Evolutionary conservation across 2,113 vertebrate species (phyloP).

Genomic region (Micronisus gabar): DNA sequence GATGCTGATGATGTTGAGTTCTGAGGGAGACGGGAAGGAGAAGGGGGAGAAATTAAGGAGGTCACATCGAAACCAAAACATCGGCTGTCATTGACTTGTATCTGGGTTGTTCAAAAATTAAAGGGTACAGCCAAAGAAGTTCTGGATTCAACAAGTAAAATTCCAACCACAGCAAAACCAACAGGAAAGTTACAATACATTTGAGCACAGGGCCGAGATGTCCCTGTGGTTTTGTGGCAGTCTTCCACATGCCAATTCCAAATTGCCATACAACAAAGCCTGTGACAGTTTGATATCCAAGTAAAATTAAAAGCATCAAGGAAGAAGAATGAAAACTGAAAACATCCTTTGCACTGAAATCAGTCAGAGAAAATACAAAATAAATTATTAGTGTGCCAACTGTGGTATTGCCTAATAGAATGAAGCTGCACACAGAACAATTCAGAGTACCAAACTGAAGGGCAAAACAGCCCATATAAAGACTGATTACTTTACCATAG

Average conservation of each 20-base stretch:
- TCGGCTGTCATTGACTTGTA: background rate
- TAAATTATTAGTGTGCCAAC: background rate
- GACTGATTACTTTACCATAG: background rate
- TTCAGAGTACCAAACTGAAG: background rate
- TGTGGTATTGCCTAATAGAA: background rate
- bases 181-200: background rate
- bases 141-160: background rate
- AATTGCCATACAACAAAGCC: background rate
- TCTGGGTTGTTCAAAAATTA: background rate
- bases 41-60: background rate
- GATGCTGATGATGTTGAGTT: background rate
- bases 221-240: background rate
- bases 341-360: background rate
- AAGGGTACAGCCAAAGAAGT: background rate
- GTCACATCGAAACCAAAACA: background rate
- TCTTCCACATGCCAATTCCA: background rate
- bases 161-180: background rate
- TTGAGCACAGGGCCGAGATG: background rate
- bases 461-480: background rate
- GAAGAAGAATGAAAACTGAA: background rate
- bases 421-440: background rate
- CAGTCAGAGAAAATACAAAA: background rate
- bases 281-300: background rate
- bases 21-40: background rate
- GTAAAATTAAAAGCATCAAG: background rate